Evolutionary conservation across 2,797 vertebrate genomes (phyloP).

Genomic region (Anabacerthia variegaticeps): DNA sequence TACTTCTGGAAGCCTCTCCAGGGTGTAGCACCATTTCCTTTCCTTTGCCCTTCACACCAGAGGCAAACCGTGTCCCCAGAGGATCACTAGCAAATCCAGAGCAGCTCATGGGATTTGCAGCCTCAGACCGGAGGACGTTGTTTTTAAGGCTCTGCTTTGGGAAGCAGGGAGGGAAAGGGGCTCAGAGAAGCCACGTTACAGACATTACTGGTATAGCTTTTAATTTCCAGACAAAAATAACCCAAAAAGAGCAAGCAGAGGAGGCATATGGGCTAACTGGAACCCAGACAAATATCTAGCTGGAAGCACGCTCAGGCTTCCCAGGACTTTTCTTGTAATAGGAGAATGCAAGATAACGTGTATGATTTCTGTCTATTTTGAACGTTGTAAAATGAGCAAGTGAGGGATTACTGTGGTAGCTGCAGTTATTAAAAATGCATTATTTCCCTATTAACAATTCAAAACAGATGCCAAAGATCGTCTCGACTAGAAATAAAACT

Average conservation of each 20-base stretch:
- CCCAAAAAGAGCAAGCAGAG: background rate
- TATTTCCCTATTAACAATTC: slow-evolving; percentile 56
- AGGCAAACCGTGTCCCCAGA: background rate
- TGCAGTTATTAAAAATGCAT: slow-evolving; percentile 64
- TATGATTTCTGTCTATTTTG: background rate
- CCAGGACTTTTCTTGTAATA: background rate
- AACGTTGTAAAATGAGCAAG: background rate
- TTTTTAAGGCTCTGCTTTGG: background rate
- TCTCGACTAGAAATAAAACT: slow-evolving; percentile 37
- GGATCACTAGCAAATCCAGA: background rate
- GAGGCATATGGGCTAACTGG: background rate
- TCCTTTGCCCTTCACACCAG: background rate
- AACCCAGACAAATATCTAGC: background rate
- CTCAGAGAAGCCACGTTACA: background rate
- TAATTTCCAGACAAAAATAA: background rate
- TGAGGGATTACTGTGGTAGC: slow-evolving; percentile 14
- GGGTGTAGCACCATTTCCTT: background rate
- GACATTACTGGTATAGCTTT: background rate
- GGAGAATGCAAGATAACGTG: background rate
- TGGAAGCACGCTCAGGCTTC: background rate
- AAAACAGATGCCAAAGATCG: slow-evolving; percentile 50
- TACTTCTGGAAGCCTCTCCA: background rate
- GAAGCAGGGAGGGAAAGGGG: background rate
- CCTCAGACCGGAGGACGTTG: accelerated
- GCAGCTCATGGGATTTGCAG: background rate